These are phyloP conservation scores for Lordiphosa fenestrarum DNA, from an alignment of 2,888 invertebrate genomes.

Conservation along the genomic window DNA sequence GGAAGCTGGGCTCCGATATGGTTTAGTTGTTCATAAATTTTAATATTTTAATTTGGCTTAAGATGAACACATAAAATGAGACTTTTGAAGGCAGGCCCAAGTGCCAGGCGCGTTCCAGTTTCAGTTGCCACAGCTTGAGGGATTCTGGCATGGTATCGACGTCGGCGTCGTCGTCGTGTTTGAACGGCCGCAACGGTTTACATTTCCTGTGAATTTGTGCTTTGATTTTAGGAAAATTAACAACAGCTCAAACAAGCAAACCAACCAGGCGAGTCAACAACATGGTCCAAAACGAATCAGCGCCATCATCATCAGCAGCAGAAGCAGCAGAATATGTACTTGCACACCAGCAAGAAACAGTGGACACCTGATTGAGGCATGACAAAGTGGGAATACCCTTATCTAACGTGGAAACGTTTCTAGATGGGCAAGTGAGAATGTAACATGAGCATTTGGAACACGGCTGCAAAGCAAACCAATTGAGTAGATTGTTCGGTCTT, in stretches of 20 bases:
- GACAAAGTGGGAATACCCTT: slow-evolving; percentile 5
- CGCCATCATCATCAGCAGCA: slow-evolving; percentile 60
- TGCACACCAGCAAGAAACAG: slow-evolving; percentile 30
- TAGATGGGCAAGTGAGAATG: too few relatives aligned
- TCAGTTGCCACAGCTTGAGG: slow-evolving; percentile 35
- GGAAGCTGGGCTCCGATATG: slow-evolving; percentile 6
- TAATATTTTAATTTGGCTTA: slow-evolving; percentile 70
- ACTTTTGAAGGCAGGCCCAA: slow-evolving; percentile 35
- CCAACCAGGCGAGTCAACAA: slow-evolving; percentile 70
- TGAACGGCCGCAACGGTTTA: slow-evolving; percentile 59
- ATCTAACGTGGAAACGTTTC: background rate
- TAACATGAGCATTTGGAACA: too few relatives aligned
- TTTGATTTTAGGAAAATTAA: slow-evolving; percentile 75
- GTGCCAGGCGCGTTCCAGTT: slow-evolving; percentile 17
- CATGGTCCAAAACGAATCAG: slow-evolving; percentile 70
- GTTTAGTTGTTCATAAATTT: slow-evolving; percentile 64
- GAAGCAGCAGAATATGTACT: slow-evolving; percentile 19
- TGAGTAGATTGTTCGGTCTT: too few relatives aligned
- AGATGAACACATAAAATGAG: slow-evolving; percentile 64
- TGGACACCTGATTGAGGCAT: too few relatives aligned
- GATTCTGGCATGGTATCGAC: slow-evolving; percentile 18
- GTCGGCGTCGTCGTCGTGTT: slow-evolving; percentile 24
- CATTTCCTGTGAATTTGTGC: slow-evolving; percentile 75
- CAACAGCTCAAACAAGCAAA: slow-evolving; percentile 66
- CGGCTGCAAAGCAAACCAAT: too few relatives aligned